Conservation (phyloP, 2,888 invertebrate genomes). For the Herminia tarsipennalis region DNA sequence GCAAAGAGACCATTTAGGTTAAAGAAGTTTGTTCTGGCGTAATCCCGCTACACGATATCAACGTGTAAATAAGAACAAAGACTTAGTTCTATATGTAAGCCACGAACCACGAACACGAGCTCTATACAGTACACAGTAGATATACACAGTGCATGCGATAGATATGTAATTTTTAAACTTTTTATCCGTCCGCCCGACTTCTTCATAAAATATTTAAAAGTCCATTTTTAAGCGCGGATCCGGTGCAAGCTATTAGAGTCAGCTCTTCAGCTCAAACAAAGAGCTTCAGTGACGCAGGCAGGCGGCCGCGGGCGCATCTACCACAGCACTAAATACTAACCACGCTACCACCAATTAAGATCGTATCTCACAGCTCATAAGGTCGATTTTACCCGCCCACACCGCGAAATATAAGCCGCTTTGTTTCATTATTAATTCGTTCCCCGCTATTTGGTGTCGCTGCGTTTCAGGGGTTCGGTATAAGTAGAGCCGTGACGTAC, state of each 20-base stretch:
- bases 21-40: slow-evolving; percentile 14
- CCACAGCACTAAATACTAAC: slow-evolving; percentile 65
- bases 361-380: slow-evolving; percentile 69
- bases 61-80: slow-evolving; percentile 17
- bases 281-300: slow-evolving; percentile 76
- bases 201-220: slow-evolving; percentile 82
- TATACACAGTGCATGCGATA: slow-evolving; percentile 33
- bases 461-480: slow-evolving; percentile 72
- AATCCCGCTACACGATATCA: slow-evolving; percentile 11
- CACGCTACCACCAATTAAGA: slow-evolving; percentile 72
- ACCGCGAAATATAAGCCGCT: slow-evolving; percentile 66
- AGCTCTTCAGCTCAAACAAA: slow-evolving; percentile 84
- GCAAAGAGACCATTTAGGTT: slow-evolving; percentile 11
- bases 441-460: slow-evolving; percentile 82
- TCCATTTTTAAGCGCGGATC: slow-evolving; percentile 81
- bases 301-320: slow-evolving; percentile 70
- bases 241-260: slow-evolving; percentile 84
- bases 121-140: slow-evolving; percentile 25
- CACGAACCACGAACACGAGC: too few species aligned
- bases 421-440: slow-evolving; percentile 79
- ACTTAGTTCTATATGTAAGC: slow-evolving; percentile 11
- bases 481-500: slow-evolving; percentile 70
- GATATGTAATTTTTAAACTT: slow-evolving; percentile 53
- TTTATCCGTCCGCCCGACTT: slow-evolving; percentile 60
- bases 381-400: slow-evolving; percentile 63